These are phyloP conservation scores for Calameuta idolon DNA, from an alignment of 2,888 invertebrate species.

Conservation along the genomic window DNA sequence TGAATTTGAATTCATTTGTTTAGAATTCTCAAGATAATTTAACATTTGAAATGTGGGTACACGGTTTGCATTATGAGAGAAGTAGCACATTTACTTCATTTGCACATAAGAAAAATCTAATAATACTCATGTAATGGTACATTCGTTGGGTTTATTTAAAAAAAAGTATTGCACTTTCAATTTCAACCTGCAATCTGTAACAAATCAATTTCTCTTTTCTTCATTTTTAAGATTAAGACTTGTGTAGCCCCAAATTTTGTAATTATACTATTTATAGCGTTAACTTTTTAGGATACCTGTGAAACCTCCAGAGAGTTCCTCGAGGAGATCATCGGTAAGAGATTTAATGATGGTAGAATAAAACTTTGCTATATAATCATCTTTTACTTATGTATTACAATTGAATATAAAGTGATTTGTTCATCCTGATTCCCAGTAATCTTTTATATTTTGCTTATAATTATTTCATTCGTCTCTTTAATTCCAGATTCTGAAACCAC, in stretches of 20 bases:
- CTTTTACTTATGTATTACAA: neutral
- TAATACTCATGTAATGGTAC: neutral
- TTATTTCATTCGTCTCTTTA: neutral
- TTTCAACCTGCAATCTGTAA: neutral
- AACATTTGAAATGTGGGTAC: neutral
- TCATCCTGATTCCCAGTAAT: neutral
- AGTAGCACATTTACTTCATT: neutral
- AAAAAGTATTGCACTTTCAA: neutral
- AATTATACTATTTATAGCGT: neutral
- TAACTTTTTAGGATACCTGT: neutral
- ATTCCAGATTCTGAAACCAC: constrained; percentile 53
- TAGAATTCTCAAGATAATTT: neutral
- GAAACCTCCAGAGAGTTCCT: neutral
- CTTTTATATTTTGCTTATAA: neutral
- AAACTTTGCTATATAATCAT: neutral
- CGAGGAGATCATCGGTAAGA: neutral
- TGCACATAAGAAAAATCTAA: neutral
- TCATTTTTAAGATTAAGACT: neutral
- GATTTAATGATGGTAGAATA: neutral
- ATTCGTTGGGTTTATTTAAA: neutral
- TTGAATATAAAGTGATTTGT: neutral
- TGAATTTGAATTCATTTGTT: neutral
- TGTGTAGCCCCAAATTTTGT: neutral
- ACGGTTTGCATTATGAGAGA: neutral
- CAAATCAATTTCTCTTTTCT: neutral